phyloP scores from a whole-genome alignment of 1,140 invertebrate genomes.

The Euglossa dilemma region DNA sequence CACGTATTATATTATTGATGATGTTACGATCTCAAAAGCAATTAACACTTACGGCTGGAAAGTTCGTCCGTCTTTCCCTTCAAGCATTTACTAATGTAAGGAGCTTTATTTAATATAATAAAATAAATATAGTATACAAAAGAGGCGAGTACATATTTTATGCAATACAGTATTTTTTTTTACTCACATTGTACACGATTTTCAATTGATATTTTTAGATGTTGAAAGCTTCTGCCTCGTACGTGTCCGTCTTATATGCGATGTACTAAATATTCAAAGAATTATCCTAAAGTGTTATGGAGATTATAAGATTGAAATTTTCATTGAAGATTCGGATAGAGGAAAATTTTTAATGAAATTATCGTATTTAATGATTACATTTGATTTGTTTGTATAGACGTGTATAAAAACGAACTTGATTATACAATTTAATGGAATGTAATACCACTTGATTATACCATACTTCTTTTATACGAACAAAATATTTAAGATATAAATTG shows the following conservation, averaged over 20 bases:
- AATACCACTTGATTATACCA: background rate
- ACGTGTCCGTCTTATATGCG: slow-evolving; percentile 51
- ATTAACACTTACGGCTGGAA: slow-evolving; percentile 47
- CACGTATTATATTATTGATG: slow-evolving; percentile 31
- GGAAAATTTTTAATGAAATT: background rate
- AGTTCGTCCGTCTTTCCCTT: slow-evolving; percentile 53
- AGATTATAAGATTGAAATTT: no score
- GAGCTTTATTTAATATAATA: background rate
- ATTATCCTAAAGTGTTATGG: no score
- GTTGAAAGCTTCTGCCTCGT: slow-evolving; percentile 53
- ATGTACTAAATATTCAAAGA: slow-evolving; percentile 46
- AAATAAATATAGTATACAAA: background rate
- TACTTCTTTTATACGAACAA: background rate
- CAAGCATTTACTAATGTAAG: slow-evolving; percentile 54
- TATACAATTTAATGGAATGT: background rate
- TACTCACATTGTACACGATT: no score
- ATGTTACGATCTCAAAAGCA: slow-evolving; percentile 43
- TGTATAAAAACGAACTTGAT: background rate
- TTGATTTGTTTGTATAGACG: background rate
- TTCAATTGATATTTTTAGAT: slow-evolving; percentile 45
- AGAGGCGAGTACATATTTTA: background rate
- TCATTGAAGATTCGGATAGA: no score
- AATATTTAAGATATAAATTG: background rate
- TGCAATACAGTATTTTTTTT: background rate
- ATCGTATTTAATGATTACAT: background rate